A percentile compares a stretch with the other conserved stretches of the same genome.
Conservation (phyloP, 2,888 invertebrate genomes). For the Lochmaea crataegi region DNA sequence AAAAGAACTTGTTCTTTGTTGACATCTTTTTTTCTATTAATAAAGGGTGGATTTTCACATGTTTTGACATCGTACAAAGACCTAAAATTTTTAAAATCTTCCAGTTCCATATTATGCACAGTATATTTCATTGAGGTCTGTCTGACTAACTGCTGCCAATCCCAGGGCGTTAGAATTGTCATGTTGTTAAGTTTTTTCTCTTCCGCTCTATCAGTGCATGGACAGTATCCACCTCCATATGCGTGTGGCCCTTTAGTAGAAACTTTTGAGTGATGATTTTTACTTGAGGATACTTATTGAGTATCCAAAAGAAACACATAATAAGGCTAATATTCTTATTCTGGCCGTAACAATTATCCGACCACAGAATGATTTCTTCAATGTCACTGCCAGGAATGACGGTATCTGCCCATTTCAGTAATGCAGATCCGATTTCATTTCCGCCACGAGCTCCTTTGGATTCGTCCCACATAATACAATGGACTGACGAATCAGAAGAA, state of each 20-base stretch:
- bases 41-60: constrained; percentile 22
- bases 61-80: constrained; percentile 24
- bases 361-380: constrained; percentile 17
- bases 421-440: constrained; percentile 14
- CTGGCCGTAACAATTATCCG: constrained; percentile 19
- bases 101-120: constrained; percentile 27
- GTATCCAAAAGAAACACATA: constrained; percentile 20
- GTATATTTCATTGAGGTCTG: constrained; percentile 26
- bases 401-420: constrained; percentile 21
- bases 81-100: constrained; percentile 15
- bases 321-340: constrained; percentile 21
- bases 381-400: no score
- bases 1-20: constrained; percentile 23
- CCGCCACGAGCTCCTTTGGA: constrained; percentile 19
- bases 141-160: constrained; percentile 27
- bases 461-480: constrained; percentile 21
- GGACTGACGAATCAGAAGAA: constrained; percentile 23
- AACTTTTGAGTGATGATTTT: constrained; percentile 22
- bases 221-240: constrained; percentile 27
- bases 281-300: constrained; percentile 23
- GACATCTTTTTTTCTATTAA: constrained; percentile 20
- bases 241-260: constrained; percentile 21
- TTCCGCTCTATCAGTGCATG: constrained; percentile 25
- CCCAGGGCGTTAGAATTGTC: constrained; percentile 24
- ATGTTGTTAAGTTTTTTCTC: constrained; percentile 11